Percentiles rank a stretch among this genome's conserved stretches.
These are phyloP conservation scores for Gymnobelideus leadbeateri DNA, from an alignment of 2,113 vertebrate genomes.

Conservation along the genomic window DNA sequence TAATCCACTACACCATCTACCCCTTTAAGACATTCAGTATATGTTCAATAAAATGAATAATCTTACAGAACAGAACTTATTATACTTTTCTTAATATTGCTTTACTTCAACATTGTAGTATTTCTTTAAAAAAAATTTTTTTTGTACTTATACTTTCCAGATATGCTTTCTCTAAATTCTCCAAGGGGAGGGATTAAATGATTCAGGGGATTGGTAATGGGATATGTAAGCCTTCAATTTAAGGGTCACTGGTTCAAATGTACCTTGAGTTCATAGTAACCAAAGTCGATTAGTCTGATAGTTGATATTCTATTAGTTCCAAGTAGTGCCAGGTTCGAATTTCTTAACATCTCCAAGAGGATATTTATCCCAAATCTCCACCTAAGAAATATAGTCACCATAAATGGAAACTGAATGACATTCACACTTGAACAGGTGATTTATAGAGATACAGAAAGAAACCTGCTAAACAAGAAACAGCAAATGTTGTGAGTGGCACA, in stretches of 20 bases:
- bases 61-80: not conserved
- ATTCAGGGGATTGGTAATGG: constrained; percentile 76
- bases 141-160: not conserved
- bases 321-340: not conserved
- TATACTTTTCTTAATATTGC: not conserved
- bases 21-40: not conserved
- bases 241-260: constrained; percentile 70
- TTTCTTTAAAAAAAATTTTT: not conserved
- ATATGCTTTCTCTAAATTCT: constrained; percentile 8
- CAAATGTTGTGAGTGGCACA: not conserved
- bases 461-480: not conserved
- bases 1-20: not conserved
- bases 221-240: constrained; percentile 76
- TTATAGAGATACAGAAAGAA: not conserved
- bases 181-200: constrained; percentile 65
- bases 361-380: not conserved
- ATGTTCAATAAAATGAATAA: constrained; percentile 28
- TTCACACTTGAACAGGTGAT: not conserved
- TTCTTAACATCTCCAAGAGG: constrained; percentile 14
- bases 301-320: constrained; percentile 35
- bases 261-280: constrained; percentile 52
- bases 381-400: constrained; percentile 29
- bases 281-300: constrained; percentile 41
- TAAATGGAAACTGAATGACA: constrained; percentile 35
- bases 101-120: not conserved